A percentile compares a stretch with the other conserved stretches of the same genome.
phyloP scores from a whole-genome alignment of 2,113 vertebrate genomes.

The Erinaceus europaeus region DNA sequence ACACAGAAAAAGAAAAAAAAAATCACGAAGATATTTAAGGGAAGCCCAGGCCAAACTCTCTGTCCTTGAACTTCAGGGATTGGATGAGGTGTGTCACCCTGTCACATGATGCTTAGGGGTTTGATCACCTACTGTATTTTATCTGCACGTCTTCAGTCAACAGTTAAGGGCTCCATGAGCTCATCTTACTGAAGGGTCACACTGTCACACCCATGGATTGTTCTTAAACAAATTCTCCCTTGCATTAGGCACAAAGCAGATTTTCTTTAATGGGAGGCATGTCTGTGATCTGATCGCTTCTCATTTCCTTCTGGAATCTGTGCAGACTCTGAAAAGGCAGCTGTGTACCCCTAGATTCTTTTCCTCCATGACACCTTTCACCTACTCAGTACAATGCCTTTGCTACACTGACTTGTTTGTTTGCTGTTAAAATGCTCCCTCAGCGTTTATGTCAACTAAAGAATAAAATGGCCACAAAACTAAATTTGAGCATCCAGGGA shows the following conservation, averaged over 20 bases:
- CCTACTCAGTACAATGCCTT: neutral
- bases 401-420: neutral
- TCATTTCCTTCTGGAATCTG: conserved; percentile 19
- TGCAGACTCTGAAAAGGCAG: neutral
- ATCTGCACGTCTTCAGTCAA: neutral
- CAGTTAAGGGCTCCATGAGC: neutral
- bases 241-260: conserved; percentile 9
- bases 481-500: neutral
- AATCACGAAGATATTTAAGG: neutral
- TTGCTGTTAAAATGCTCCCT: too few species aligned
- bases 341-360: neutral
- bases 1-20: too few species aligned
- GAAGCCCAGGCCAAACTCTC: neutral
- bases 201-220: neutral
- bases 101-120: neutral
- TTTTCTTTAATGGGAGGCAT: conserved; percentile 55
- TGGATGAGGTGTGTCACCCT: neutral
- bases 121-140: conserved; percentile 16
- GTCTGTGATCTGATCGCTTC: neutral
- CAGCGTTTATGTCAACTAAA: neutral
- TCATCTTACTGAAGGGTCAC: neutral
- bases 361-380: neutral
- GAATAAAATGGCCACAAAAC: neutral
- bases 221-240: conserved; percentile 51
- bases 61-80: neutral